Evolutionary conservation across 2,797 vertebrate genomes (phyloP), one percentile per base, ranked within the genome.

Genomic region (Petrocephalus schoutedeni): DNA sequence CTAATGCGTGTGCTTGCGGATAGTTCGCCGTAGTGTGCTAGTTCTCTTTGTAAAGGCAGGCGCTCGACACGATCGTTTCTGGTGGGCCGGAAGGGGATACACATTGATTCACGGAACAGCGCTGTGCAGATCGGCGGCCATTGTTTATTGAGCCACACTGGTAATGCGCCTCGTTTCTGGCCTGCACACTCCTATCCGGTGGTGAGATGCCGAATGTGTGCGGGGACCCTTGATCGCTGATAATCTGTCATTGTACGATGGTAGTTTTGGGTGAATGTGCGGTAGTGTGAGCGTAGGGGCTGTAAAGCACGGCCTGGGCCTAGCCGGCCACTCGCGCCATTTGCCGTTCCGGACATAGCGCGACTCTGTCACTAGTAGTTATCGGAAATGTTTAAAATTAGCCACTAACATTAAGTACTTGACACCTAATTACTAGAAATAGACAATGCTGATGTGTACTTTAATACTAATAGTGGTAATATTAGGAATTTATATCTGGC

Each of bases 121-220:
- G 71, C 85, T 23, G 84, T 56, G 23, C 23, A 80, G 85, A 19
- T 64, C 82, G 85, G 67, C 88, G 87, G 88, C 88, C 88, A 89
- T 89, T 89, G 88, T 87, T 89, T 86, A 82, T 64, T 5, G 82
- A 88, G 61, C 83, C 61, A 28, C 64, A 86, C 54, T 80, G n/a
- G 85, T 23, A 53, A 9, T 56, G 1, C 54, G 85, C 71, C 85
- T 87, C 85, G 51, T 82, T 56, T 87, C 23, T n/a, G 87, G 53
- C 87, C 53, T 49, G 32, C 14, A 54, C 32, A 49, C 86, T 51
- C 19, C n/a, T 59, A n/a, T 9, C 59, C 9, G 41, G 7, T 64
- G 21, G 28, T 57, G 14, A 36, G 54, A 23, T 23, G 19, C 0
- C 28, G 23, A 54, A 23, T 16, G 53, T 28, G 21, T 36, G 2